Base-by-base conservation (phyloP, 2,113 vertebrate genomes). In the Benitochromis conjunctus region DNA sequence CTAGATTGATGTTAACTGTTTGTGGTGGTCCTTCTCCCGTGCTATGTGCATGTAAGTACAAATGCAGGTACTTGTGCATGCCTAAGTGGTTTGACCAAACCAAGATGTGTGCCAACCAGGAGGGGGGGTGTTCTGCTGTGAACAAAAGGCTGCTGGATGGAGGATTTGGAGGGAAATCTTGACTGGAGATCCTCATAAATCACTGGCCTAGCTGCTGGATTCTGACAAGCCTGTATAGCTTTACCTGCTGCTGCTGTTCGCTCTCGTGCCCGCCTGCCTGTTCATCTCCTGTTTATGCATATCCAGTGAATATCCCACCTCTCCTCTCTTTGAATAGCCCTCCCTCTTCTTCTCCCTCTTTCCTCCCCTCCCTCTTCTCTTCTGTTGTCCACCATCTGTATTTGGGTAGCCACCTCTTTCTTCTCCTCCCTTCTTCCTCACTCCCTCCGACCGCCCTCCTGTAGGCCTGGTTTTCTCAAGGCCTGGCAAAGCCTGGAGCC, bases 121-220 rank as follows among this genome's bases (percentile, higher is more conserved):
- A 62, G 56, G 79, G 56, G 79, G 51, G 55, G 88, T 16, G 83
- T 74, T 91, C 57, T 64, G 79, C 87, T 77, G 78, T 78, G 86
- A 93, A 94, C 91, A 94, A 95, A 94, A 92, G 92, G 76, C 86
- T 83, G 83, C 88, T 80, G 92, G 91, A 87, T 88, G 88, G 88
- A 88, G 92, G 94, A 92, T 92, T 93, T 92, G 91, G 88, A 91
- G 76, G 54, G 77, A 91, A 89, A 88, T 90, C 92, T 93, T 95
- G 89, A 94, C 87, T 86, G 89, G 93, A 87, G 93, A 90, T 89
- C 90, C 90, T 95, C 94, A 93, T 95, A 95, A 96, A 95, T 96
- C 95, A 96, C 92, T 12, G 87, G 91, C 58, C 83, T 46, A 92
- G 81, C 94, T 60, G 89, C 93, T 86, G 94, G 91, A 95, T 93